Evolutionary conservation across 2,888 invertebrate genomes (phyloP), one percentile per base, ranked within the genome.

Genomic region (Dilophus febrilis): DNA sequence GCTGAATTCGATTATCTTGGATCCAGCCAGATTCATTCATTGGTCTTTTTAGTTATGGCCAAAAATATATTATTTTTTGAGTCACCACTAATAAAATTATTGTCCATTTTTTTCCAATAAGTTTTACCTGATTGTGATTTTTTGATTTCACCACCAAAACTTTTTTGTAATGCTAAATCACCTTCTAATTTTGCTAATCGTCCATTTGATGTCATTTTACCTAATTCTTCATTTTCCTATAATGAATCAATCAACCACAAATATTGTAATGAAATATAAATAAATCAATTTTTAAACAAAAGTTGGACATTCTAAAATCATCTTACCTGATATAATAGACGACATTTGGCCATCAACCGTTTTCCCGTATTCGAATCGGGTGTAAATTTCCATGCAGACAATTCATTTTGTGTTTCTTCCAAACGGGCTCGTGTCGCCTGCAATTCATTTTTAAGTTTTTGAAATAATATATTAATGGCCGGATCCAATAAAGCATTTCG

Each of bases 311-410:
- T n/a, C n/a, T n/a, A n/a, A n/a, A n/a, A n/a, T 44, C 53, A 53
- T n/a, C n/a, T n/a, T n/a, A n/a, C n/a, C 62, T 94, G 91, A 57
- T 94, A 86, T 35, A 97, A 65, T 48, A 91, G 66, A 45, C 94
- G 75, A 59, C 95, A 97, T 60, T 94, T 92, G 10, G 94, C 92
- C 95, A 97, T 95, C 48, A 97, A 67, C 49, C 94, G 77, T 64
- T 95, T 97, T 47, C 97, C 97, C 35, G 94, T 94, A 67, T 92
- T 92, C 46, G 92, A 94, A 64, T 97, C 97, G n/a, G 95, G 92
- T 12, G 95, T 95, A 64, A 97, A 97, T 65, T 97, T 97, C 94
- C 95, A 97, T 3, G 97, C 95, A 41, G 88, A 85, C 35, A 97
- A 69, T 68, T 97, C 97, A 64, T 90, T 92, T 64, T 95, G 95